These are phyloP conservation scores for Gasterosteus nipponicus DNA, from an alignment of 2,113 vertebrate species.

Conservation along the genomic window DNA sequence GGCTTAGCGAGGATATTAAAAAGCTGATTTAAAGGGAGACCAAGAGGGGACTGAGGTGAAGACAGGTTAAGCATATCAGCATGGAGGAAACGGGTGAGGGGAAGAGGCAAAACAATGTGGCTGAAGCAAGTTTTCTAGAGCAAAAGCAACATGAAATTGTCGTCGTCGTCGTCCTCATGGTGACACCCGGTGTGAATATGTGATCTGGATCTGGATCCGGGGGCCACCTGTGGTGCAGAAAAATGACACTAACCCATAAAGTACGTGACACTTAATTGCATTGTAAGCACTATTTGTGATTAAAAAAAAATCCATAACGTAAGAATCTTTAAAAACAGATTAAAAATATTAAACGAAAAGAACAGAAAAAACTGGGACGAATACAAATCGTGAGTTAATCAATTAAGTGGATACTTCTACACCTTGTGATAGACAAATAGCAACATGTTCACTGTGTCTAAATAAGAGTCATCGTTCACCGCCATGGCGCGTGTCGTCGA, in stretches of 20 bases:
- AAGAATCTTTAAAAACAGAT: neutral
- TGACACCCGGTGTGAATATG: constrained; percentile 11
- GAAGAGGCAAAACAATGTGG: neutral
- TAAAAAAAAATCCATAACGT: neutral
- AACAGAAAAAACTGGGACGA: neutral
- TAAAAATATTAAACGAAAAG: neutral
- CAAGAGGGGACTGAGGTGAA: neutral
- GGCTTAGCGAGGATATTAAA: constrained; percentile 7
- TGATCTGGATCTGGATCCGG: neutral
- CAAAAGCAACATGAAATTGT: neutral
- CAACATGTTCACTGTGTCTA: neutral
- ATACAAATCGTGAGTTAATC: neutral
- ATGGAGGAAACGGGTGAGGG: neutral
- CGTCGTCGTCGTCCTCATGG: neutral
- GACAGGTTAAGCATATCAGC: neutral
- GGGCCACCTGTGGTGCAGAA: neutral
- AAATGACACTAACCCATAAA: neutral
- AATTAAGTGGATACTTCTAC: neutral
- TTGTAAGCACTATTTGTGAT: neutral
- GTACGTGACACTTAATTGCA: neutral
- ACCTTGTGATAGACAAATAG: neutral
- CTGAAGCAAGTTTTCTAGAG: neutral
- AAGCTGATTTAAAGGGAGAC: constrained; percentile 23
- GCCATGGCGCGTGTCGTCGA: neutral
- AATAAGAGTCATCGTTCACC: neutral